phyloP scores from a whole-genome alignment of 2,797 vertebrate genomes.

The Danio albolineatus region DNA sequence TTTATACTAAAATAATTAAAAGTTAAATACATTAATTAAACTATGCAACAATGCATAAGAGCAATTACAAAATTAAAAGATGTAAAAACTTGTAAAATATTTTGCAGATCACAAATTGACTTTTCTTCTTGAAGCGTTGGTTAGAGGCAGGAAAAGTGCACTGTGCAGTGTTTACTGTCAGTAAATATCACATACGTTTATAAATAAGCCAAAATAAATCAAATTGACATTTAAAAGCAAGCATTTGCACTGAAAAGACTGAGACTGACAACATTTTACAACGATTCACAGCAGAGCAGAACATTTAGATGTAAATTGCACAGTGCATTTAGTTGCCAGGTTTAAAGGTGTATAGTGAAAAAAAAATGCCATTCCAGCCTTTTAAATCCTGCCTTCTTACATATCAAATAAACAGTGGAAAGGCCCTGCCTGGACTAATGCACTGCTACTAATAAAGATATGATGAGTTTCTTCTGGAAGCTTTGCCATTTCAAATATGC shows the following conservation, averaged over 20 bases:
- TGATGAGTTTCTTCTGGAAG: slow-evolving; percentile 11
- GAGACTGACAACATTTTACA: background rate
- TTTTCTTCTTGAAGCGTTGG: background rate
- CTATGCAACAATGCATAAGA: background rate
- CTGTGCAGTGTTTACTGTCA: too few species aligned
- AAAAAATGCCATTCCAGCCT: slow-evolving; percentile 6
- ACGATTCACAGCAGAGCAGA: background rate
- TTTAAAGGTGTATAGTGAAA: background rate
- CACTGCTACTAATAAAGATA: slow-evolving; percentile 34
- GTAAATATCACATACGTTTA: too few species aligned
- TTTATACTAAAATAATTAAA: too few species aligned
- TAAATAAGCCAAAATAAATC: background rate
- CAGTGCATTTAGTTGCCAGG: background rate
- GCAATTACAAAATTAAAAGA: background rate
- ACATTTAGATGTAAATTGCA: background rate
- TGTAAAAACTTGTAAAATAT: background rate
- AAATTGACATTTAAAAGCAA: background rate
- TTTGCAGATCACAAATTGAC: background rate
- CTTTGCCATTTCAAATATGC: slow-evolving; percentile 24
- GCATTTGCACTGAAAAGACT: background rate
- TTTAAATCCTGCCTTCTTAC: slow-evolving; percentile 12
- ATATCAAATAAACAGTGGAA: slow-evolving; percentile 10
- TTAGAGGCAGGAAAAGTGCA: background rate
- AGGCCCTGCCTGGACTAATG: slow-evolving; percentile 3
- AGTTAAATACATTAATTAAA: too few species aligned